Conservation (phyloP, 2,888 invertebrate species). For the Leucophora obtusa region DNA sequence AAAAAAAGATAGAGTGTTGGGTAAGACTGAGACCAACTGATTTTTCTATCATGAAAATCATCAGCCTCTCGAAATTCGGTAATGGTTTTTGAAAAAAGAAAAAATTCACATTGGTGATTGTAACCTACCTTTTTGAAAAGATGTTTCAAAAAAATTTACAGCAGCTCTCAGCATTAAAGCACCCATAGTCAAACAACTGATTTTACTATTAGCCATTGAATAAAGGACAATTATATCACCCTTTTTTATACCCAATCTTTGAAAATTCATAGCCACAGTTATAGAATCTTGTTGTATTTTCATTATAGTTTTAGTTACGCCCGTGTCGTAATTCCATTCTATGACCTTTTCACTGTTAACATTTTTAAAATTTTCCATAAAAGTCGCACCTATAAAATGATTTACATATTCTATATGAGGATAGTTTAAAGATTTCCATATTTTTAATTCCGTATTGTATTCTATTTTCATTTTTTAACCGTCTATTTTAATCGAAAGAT, state of each 20-base stretch:
- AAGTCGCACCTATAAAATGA: constrained; percentile 34
- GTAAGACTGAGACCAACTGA: no score
- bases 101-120: no score
- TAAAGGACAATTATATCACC: constrained; percentile 58
- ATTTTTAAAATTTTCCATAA: constrained; percentile 19
- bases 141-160: constrained; percentile 63
- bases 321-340: constrained; percentile 61
- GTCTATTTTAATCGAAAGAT: background rate
- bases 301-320: constrained; percentile 33
- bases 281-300: constrained; percentile 53
- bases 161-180: constrained; percentile 57
- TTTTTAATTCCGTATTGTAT: constrained; percentile 18
- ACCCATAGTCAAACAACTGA: constrained; percentile 57
- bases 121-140: constrained; percentile 52
- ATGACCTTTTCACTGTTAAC: constrained; percentile 30
- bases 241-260: constrained; percentile 52
- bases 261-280: constrained; percentile 53
- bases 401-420: constrained; percentile 12
- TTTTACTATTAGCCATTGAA: constrained; percentile 45
- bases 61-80: no score
- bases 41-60: no score
- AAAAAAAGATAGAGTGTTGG: no score
- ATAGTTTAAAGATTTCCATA: constrained; percentile 33
- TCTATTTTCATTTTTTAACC: constrained; percentile 9
- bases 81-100: no score